Evolutionary conservation across 2,113 vertebrate genomes (phyloP).

Genomic region (Actenoides lindsayi): DNA sequence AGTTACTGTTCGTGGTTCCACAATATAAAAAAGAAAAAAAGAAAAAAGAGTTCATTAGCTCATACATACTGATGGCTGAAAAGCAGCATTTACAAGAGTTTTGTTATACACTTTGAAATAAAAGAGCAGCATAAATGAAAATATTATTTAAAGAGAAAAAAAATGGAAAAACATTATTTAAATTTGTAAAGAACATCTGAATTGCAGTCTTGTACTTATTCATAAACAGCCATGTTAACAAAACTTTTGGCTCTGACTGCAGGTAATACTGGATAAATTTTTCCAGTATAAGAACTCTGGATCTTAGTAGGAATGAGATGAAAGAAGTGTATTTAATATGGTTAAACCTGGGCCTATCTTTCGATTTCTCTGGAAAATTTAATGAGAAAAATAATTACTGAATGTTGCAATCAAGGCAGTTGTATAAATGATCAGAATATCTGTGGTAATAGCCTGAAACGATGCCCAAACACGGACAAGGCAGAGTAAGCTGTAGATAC

Average conservation of each 20-base stretch:
- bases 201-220: not conserved
- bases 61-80: accelerated
- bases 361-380: not conserved
- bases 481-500: not conserved
- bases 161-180: not conserved
- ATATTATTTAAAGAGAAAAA: not conserved
- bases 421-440: not conserved
- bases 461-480: not conserved
- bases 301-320: not conserved
- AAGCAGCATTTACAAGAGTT: not conserved
- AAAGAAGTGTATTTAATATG: not conserved
- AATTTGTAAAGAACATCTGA: not conserved
- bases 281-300: not conserved
- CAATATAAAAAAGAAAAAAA: not conserved
- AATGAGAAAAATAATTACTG: not conserved
- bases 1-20: not conserved
- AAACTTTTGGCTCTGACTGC: not conserved
- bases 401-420: not conserved
- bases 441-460: not conserved
- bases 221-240: not conserved
- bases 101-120: not conserved
- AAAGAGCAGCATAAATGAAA: not conserved
- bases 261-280: not conserved
- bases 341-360: not conserved
- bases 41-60: not conserved